phyloP scores from a whole-genome alignment of 1,140 invertebrate genomes.

The Drosophila santomea region DNA sequence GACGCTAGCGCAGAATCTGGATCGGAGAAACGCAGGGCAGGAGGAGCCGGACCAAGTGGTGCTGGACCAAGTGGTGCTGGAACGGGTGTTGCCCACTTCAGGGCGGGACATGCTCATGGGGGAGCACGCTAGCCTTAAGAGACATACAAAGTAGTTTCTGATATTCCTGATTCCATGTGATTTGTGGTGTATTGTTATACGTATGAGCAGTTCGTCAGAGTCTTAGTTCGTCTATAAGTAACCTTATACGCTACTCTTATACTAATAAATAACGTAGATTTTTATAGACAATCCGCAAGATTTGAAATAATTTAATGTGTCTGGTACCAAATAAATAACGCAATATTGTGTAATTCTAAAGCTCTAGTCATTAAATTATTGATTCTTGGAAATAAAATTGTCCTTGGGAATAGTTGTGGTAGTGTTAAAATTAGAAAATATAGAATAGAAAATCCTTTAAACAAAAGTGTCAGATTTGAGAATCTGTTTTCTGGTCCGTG shows the following conservation, averaged over 20 bases:
- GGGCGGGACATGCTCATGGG: conserved; percentile 70
- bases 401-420: no score
- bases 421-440: no score
- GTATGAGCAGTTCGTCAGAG: conserved; percentile 40
- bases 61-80: conserved; percentile 29
- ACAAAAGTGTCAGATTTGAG: no score
- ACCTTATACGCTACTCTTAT: conserved; percentile 41
- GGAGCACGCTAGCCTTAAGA: conserved; percentile 48
- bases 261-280: conserved; percentile 48
- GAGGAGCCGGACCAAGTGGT: conserved; percentile 14
- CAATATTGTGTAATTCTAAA: conserved; percentile 19
- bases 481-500: no score
- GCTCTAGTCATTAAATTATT: neutral
- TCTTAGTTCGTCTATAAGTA: conserved; percentile 53
- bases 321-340: conserved; percentile 13
- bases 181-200: conserved; percentile 58
- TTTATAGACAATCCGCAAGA: conserved; percentile 26
- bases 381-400: neutral
- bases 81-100: conserved; percentile 34
- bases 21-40: conserved; percentile 12
- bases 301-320: conserved; percentile 8
- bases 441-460: no score
- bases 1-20: conserved; percentile 10
- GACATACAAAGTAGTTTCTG: conserved; percentile 39
- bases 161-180: conserved; percentile 65